Evolutionary conservation across 1,140 invertebrate species (phyloP).

Genomic region (Papilio polyxenes): DNA sequence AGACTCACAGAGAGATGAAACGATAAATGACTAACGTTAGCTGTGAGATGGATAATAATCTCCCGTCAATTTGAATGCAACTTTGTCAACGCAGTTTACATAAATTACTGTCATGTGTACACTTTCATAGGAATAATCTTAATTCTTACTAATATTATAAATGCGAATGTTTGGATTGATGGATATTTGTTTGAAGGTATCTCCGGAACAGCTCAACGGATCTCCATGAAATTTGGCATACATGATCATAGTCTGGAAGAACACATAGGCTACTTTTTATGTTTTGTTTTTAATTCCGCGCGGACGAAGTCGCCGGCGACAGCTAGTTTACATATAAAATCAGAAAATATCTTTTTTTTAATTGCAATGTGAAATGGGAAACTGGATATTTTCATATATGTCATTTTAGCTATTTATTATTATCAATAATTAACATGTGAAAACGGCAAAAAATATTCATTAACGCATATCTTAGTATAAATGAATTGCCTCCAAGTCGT

Average conservation of each 20-base stretch:
- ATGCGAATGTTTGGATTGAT: too few relatives aligned
- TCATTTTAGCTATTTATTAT: not conserved
- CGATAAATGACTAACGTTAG: not conserved
- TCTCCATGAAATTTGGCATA: too few relatives aligned
- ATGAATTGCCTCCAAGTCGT: not conserved
- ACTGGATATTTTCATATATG: not conserved
- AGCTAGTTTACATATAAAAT: not conserved
- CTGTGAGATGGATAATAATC: not conserved
- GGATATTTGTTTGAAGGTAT: too few relatives aligned
- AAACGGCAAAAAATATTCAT: not conserved
- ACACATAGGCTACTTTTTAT: too few relatives aligned
- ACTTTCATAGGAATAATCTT: not conserved
- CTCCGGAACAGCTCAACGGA: too few relatives aligned
- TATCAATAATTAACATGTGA: not conserved
- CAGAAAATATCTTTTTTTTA: not conserved
- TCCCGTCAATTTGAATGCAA: not conserved
- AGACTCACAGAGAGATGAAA: not conserved
- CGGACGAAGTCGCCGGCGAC: too few relatives aligned
- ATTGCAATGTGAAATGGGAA: not conserved
- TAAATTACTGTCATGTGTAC: not conserved
- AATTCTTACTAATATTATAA: too few relatives aligned
- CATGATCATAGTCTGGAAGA: too few relatives aligned
- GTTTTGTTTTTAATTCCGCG: too few relatives aligned
- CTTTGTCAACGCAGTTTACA: not conserved
- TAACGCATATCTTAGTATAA: conserved; percentile 1